Conservation (phyloP, 2,797 vertebrate genomes). For the Myoxocephalus aenaeus region DNA sequence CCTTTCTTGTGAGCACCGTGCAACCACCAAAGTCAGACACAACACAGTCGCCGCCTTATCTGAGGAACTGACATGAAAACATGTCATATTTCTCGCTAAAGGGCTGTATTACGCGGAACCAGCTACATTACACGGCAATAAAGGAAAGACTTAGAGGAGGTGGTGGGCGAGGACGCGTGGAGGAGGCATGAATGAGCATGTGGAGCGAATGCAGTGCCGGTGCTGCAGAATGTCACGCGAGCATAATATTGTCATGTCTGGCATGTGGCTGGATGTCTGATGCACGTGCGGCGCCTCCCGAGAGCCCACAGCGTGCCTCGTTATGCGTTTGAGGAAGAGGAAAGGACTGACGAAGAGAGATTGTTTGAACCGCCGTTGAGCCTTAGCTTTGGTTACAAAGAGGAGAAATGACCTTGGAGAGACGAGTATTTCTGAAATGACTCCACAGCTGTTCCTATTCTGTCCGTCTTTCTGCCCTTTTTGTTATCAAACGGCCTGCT, state of each 20-base stretch:
- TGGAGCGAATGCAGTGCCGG: conserved; percentile 11
- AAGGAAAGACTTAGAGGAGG: conserved; percentile 6
- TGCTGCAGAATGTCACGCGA: not conserved
- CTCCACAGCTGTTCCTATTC: not conserved
- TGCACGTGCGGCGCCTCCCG: not conserved
- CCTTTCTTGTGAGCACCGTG: conserved; percentile 40
- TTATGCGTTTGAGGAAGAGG: not conserved
- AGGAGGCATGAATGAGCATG: conserved; percentile 5
- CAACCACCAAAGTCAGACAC: conserved; percentile 30
- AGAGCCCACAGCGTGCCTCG: not conserved
- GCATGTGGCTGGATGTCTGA: conserved; percentile 23
- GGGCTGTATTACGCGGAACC: conserved; percentile 36
- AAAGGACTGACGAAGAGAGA: conserved; percentile 11
- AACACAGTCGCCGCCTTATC: conserved; percentile 25
- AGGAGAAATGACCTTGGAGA: conserved; percentile 36
- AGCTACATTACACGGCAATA: conserved; percentile 50
- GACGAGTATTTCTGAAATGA: conserved; percentile 12
- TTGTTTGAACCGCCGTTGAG: conserved; percentile 34
- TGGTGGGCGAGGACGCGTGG: not conserved
- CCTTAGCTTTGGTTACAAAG: conserved; percentile 37
- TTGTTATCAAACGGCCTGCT: not conserved
- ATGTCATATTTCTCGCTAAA: conserved; percentile 18
- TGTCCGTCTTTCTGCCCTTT: not conserved
- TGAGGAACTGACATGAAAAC: conserved; percentile 14
- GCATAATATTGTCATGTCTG: conserved; percentile 36